Evolutionary conservation across 2,888 invertebrate genomes (phyloP).

Genomic region (Julus scandinavius): DNA sequence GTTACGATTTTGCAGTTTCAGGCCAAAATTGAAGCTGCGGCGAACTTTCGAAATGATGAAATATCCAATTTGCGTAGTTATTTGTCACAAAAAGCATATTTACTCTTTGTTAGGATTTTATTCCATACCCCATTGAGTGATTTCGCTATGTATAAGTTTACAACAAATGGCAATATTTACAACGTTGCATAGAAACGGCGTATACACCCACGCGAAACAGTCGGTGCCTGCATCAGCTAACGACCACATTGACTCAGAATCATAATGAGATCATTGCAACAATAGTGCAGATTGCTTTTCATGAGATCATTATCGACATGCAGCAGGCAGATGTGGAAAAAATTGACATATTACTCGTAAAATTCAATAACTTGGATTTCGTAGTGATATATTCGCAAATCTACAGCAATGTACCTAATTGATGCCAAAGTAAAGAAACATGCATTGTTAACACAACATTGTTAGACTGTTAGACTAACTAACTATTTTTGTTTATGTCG

Average conservation of each 20-base stretch:
- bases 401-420: too few relatives aligned
- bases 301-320: conserved; percentile 8
- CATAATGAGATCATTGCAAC: conserved; percentile 38
- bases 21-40: neutral
- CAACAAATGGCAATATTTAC: neutral
- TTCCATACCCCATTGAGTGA: neutral
- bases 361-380: neutral
- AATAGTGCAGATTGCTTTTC: neutral
- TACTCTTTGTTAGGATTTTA: neutral
- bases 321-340: neutral
- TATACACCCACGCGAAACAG: neutral
- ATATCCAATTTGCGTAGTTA: neutral
- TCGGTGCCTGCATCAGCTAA: neutral
- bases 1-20: neutral
- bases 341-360: neutral
- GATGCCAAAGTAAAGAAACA: too few relatives aligned
- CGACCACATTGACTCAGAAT: conserved; percentile 29
- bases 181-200: neutral
- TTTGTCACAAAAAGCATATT: neutral
- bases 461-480: too few relatives aligned
- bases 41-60: neutral
- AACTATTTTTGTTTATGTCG: too few relatives aligned
- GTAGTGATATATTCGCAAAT: too few relatives aligned
- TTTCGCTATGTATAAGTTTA: neutral
- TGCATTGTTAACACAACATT: too few relatives aligned